A percentile compares a stretch with the other conserved stretches of the same genome.
phyloP scores from a whole-genome alignment of 2,797 vertebrate species.

The Parauchenoglanis punctatus region DNA sequence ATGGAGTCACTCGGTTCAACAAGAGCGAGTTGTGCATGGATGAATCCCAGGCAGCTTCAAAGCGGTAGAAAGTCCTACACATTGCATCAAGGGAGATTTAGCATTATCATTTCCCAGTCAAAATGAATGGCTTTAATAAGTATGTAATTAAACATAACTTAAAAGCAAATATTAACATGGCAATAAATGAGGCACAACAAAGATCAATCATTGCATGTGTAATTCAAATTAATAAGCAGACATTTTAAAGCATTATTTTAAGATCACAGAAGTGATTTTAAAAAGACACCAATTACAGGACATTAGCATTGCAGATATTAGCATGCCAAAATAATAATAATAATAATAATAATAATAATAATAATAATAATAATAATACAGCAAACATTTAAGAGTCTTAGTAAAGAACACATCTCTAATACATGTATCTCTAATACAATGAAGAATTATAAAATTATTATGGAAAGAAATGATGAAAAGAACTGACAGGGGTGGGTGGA shows the following conservation, averaged over 20 bases:
- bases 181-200: constrained; percentile 31
- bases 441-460: constrained; percentile 25
- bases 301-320: constrained; percentile 7
- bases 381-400: constrained; percentile 10
- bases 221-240: constrained; percentile 1
- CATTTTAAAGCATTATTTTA: constrained; percentile 7
- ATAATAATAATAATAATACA: constrained; percentile 23
- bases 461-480: constrained; percentile 13
- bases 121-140: constrained; percentile 12
- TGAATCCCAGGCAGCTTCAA: constrained; percentile 95
- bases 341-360: constrained; percentile 23
- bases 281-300: neutral
- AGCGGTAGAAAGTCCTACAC: constrained; percentile 91
- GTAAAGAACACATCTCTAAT: constrained; percentile 34
- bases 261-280: neutral
- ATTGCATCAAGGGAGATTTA: constrained; percentile 1
- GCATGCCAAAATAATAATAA: constrained; percentile 36
- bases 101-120: neutral
- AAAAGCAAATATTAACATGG: constrained; percentile 16
- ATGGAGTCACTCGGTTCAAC: constrained; percentile 93
- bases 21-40: constrained; percentile 98
- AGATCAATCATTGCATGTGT: constrained; percentile 17
- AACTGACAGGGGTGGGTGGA: constrained; percentile 47
- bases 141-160: constrained; percentile 10
- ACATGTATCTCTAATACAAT: constrained; percentile 31